Evolutionary conservation across 2,113 vertebrate species (phyloP).

Genomic region (Muntiacus muntjak): DNA sequence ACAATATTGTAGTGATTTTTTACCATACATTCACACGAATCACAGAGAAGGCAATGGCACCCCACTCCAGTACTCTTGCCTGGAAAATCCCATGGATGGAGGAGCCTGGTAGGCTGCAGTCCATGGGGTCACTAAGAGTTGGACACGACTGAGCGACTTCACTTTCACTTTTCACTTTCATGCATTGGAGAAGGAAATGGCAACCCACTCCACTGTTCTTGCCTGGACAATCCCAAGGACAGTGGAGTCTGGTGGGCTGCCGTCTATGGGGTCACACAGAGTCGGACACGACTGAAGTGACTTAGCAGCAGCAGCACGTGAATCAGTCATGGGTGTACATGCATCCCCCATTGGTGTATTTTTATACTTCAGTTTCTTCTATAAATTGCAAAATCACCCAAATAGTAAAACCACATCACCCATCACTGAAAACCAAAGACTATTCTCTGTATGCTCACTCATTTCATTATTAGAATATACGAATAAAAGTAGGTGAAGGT

Average conservation of each 20-base stretch:
- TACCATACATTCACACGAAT: neutral
- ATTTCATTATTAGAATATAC: neutral
- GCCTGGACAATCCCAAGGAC: too few relatives aligned
- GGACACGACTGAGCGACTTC: too few relatives aligned
- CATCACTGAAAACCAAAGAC: neutral
- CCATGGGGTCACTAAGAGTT: too few relatives aligned
- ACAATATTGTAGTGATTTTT: neutral
- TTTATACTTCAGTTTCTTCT: neutral
- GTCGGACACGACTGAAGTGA: too few relatives aligned
- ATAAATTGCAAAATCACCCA: neutral
- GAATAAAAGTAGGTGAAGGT: neutral
- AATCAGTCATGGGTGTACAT: neutral
- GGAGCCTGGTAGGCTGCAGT: too few relatives aligned
- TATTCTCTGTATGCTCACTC: neutral
- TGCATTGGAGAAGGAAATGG: too few relatives aligned
- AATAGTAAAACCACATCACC: neutral
- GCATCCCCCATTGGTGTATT: neutral
- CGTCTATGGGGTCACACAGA: too few relatives aligned
- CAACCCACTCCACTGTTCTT: too few relatives aligned
- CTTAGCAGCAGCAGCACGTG: neutral
- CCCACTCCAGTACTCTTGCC: too few relatives aligned
- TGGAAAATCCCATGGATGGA: too few relatives aligned
- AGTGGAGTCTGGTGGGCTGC: too few relatives aligned
- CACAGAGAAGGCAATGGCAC: neutral
- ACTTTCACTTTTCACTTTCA: too few relatives aligned